Conservation (phyloP, 2,113 vertebrate genomes). For the Syngnathus scovelli region DNA sequence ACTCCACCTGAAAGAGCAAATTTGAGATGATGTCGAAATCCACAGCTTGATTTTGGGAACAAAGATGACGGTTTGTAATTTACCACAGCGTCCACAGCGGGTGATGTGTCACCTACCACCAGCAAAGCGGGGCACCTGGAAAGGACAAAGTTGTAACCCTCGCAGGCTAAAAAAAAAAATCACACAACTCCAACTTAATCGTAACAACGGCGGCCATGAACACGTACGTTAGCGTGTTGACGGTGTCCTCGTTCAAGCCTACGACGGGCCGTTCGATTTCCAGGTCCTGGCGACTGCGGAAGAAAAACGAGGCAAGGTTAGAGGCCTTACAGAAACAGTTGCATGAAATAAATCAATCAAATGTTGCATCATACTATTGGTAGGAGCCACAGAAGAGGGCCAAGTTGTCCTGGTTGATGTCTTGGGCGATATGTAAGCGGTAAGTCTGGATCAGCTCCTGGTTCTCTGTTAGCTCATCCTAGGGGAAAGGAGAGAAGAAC, state of each 20-base stretch:
- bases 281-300: constrained; percentile 84
- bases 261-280: constrained; percentile 86
- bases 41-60: background rate
- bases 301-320: background rate
- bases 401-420: constrained; percentile 96
- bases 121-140: constrained; percentile 85
- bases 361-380: constrained; percentile 74
- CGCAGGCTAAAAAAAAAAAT: background rate
- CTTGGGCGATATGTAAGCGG: constrained; percentile 90
- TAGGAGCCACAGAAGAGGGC: constrained; percentile 90
- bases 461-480: constrained; percentile 94
- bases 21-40: background rate
- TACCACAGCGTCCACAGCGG: constrained; percentile 94
- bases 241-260: constrained; percentile 77
- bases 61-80: constrained; percentile 39
- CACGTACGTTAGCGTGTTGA: constrained; percentile 88
- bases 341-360: background rate
- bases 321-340: background rate
- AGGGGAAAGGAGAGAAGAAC: background rate
- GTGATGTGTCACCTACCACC: constrained; percentile 92
- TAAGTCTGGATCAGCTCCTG: constrained; percentile 94
- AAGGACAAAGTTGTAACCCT: background rate
- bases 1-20: constrained; percentile 83
- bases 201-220: too few species aligned
- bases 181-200: background rate